Evolutionary conservation across 1,140 invertebrate species (phyloP).

Genomic region (Spodoptera litura): DNA sequence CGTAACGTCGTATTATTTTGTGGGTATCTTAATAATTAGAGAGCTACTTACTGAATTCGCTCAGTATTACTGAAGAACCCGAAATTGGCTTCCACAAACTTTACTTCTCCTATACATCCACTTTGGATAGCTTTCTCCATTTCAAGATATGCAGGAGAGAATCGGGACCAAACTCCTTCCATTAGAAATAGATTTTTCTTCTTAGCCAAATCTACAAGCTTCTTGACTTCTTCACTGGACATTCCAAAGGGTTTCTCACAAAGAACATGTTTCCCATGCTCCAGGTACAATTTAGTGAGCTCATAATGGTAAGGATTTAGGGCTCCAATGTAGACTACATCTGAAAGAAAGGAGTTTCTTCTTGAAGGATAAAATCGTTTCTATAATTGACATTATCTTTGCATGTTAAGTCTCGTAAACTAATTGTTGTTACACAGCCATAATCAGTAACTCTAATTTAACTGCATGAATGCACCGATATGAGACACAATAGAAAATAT

Average conservation of each 20-base stretch:
- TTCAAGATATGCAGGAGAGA: slow-evolving; percentile 91
- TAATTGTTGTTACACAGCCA: no score
- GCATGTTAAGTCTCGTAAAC: no score
- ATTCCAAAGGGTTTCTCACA: slow-evolving; percentile 95
- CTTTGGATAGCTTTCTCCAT: slow-evolving; percentile 87
- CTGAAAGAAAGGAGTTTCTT: slow-evolving; percentile 81
- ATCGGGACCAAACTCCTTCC: slow-evolving; percentile 95
- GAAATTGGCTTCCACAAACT: slow-evolving; percentile 89
- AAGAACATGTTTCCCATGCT: slow-evolving; percentile 92
- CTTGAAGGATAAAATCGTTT: no score
- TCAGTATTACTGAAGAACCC: slow-evolving; percentile 87
- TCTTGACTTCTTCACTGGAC: slow-evolving; percentile 88
- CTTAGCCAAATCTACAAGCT: slow-evolving; percentile 88
- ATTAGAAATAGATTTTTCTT: slow-evolving; percentile 91
- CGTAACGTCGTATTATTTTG: no score
- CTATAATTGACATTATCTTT: no score
- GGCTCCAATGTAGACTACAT: slow-evolving; percentile 92
- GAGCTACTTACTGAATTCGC: slow-evolving; percentile 87
- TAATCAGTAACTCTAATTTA: no score
- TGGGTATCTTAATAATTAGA: no score
- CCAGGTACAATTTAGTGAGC: slow-evolving; percentile 89
- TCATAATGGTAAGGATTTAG: slow-evolving; percentile 90
- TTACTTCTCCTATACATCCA: slow-evolving; percentile 90
- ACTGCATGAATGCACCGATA: no score
- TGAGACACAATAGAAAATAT: no score